phyloP scores from a whole-genome alignment of 1,140 invertebrate species.

The Pygmarrhopalites habei region DNA sequence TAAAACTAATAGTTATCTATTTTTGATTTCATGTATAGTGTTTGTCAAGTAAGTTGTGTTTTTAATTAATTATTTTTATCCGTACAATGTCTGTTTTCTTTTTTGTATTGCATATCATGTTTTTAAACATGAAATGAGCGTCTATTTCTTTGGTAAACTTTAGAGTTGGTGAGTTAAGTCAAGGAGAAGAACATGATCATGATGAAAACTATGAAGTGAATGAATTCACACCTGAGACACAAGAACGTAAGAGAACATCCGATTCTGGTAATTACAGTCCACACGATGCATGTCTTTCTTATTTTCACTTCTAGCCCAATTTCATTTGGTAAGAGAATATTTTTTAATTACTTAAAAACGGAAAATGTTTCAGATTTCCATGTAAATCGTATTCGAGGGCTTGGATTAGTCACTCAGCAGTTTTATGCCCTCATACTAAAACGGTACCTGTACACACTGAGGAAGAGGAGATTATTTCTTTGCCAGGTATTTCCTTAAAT shows the following conservation, averaged over 20 bases:
- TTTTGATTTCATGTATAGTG: no score
- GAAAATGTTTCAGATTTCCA: no score
- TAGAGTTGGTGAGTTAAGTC: conserved; percentile 14
- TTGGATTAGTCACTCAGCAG: conserved; percentile 24
- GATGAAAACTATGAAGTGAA: background rate
- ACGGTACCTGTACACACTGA: conserved; percentile 27
- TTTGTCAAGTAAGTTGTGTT: conserved; percentile 11
- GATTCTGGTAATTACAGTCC: no score
- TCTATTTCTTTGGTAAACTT: no score
- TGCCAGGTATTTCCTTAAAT: conserved; percentile 35
- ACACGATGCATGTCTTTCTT: no score
- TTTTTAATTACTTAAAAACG: no score
- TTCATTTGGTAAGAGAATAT: no score
- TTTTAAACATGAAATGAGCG: no score
- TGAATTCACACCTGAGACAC: background rate
- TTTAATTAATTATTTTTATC: no score
- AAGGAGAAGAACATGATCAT: background rate
- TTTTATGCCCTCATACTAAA: conserved; percentile 30
- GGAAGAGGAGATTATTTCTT: conserved; percentile 28
- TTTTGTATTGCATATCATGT: background rate
- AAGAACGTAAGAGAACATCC: background rate
- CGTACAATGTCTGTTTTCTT: background rate
- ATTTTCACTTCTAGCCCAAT: no score
- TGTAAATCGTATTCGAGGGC: background rate
- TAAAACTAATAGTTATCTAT: no score